These are phyloP conservation scores for Myotis daubentonii DNA, from an alignment of 2,797 vertebrate genomes.

Conservation along the genomic window DNA sequence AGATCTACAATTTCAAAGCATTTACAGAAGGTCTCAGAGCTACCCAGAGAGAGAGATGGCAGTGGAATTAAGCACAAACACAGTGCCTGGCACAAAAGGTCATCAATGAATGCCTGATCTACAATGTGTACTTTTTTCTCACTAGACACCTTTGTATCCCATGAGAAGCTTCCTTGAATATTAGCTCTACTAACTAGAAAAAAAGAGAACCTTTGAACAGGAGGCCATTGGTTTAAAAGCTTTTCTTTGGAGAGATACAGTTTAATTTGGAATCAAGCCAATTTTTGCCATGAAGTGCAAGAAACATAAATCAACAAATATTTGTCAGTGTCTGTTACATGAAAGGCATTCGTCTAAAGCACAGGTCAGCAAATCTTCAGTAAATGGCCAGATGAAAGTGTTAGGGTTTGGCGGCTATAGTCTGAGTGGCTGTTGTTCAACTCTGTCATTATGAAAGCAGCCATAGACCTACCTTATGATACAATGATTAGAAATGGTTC, in stretches of 20 bases:
- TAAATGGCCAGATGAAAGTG: background rate
- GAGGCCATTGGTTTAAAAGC: background rate
- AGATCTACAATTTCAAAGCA: background rate
- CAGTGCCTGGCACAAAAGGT: background rate
- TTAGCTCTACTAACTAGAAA: background rate
- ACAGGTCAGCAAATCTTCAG: background rate
- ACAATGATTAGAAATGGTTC: background rate
- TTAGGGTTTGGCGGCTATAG: background rate
- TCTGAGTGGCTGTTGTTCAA: background rate
- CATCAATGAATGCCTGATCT: background rate
- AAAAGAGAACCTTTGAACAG: background rate
- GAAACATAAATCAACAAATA: background rate
- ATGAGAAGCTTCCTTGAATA: background rate
- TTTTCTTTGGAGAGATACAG: background rate
- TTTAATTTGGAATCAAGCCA: background rate
- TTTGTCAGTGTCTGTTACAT: background rate
- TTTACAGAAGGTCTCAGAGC: background rate
- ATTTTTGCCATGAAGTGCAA: background rate
- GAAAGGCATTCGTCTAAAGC: background rate
- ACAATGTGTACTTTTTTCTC: background rate
- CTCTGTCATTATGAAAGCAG: background rate
- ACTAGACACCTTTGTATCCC: background rate
- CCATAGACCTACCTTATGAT: background rate
- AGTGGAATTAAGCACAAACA: background rate
- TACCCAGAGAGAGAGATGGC: background rate